Base-by-base conservation (phyloP, 2,797 vertebrate genomes). In the Rhinoraja longicauda region DNA sequence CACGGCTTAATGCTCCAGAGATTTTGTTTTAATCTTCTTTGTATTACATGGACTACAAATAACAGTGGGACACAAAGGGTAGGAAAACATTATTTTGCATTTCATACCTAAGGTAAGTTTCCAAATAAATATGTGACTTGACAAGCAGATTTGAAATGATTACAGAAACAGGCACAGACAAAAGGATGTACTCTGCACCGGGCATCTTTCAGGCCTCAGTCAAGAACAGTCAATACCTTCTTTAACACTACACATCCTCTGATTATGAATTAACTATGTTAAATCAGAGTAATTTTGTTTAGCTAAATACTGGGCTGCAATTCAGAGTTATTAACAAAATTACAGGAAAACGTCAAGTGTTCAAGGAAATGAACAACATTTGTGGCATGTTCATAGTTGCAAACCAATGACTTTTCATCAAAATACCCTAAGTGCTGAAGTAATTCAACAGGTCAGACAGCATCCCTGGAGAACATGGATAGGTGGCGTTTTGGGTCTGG, bases 261-360 rank as follows among this genome's bases (percentile, higher is more conserved):
- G 90, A 73, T 73, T 91, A 91, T 9, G 36, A 73, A 39, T 73
- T 91, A 36, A 72, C 67, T 75, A 26, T 73, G 90, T 91, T 91
- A 53, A 91, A 72, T 91, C 39, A 73, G 70, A 91, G 39, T 91
- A 67, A 91, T 91, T 72, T 91, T 91, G 70, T 73, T 91, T 91
- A 73, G 26, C 24, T 73, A 73, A 91, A 91, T 73, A 91, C 73
- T 91, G 90, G 64, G 67, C 67, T 53, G 67, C 70, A 73, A 91
- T 91, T 91, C 67, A 73, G 36, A 72, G 90, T 75, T 73, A 91
- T 91, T 91, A 91, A 91, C 67, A 29, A 91, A 91, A 91, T 91
- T 91, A 91, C 70, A 75, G 90, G 90, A 91, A 91, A 82, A 91
- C 73, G 90, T 73, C 70, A 91, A 91, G 36, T 73, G 90, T 91